These are phyloP conservation scores for Crenuchus spilurus DNA, from an alignment of 2,797 vertebrate species.

Conservation along the genomic window DNA sequence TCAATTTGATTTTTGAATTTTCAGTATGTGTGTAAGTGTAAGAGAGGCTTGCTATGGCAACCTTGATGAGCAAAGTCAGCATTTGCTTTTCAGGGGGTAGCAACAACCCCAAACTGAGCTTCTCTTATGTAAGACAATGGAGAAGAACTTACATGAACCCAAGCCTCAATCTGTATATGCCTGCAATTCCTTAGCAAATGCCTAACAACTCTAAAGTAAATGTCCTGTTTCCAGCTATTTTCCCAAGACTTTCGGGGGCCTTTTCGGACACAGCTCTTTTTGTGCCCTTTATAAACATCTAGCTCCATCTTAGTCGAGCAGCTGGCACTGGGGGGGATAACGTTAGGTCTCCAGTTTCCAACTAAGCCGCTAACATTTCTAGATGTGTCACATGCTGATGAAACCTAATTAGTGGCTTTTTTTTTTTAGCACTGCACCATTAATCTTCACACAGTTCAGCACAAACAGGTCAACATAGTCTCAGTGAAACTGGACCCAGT, in stretches of 20 bases:
- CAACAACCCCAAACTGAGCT: neutral
- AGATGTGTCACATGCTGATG: constrained; percentile 50
- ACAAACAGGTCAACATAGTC: neutral
- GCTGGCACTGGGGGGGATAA: constrained; percentile 36
- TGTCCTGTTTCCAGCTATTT: constrained; percentile 35
- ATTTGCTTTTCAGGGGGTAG: neutral
- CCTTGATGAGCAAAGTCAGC: constrained; percentile 14
- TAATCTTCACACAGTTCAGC: constrained; percentile 39
- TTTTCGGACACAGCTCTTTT: constrained; percentile 36
- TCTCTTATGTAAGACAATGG: constrained; percentile 13
- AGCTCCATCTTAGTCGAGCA: constrained; percentile 50
- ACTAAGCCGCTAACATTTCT: constrained; percentile 34
- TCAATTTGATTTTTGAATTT: no score
- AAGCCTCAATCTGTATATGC: constrained; percentile 41
- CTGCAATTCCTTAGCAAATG: constrained; percentile 36
- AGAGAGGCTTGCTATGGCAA: no score
- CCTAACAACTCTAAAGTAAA: constrained; percentile 30
- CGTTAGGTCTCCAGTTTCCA: constrained; percentile 9
- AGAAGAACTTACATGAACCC: constrained; percentile 12
- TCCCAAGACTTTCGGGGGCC: constrained; percentile 45
- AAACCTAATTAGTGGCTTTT: constrained; percentile 48
- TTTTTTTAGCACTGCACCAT: constrained; percentile 31
- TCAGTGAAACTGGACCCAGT: constrained; percentile 7
- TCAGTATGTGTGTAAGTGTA: no score
- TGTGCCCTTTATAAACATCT: constrained; percentile 41